Evolutionary conservation across 2,113 vertebrate species (phyloP).

Genomic region (Saguinus imperator): DNA sequence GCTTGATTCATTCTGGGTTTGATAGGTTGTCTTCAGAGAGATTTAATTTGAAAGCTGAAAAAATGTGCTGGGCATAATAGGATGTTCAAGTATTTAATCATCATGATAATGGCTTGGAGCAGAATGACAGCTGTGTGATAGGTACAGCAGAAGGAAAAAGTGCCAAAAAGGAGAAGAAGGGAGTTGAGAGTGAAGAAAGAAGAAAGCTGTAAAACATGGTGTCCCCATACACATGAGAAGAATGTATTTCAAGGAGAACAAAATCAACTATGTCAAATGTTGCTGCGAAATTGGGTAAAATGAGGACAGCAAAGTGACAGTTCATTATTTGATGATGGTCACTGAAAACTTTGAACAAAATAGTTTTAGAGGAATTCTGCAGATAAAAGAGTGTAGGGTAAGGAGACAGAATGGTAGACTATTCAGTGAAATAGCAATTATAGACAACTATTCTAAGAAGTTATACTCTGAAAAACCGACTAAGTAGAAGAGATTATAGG

Average conservation of each 20-base stretch:
- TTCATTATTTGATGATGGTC: neutral
- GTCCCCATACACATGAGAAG: neutral
- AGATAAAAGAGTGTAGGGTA: neutral
- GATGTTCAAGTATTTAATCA: neutral
- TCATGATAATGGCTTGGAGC: neutral
- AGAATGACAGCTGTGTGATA: neutral
- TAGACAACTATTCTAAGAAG: neutral
- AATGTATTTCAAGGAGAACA: neutral
- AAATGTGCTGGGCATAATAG: neutral
- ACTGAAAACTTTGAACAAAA: neutral
- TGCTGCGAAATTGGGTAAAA: neutral
- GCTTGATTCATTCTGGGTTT: neutral
- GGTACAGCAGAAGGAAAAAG: neutral
- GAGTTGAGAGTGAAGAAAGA: neutral
- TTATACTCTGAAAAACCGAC: neutral
- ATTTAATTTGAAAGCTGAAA: neutral
- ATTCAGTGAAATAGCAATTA: neutral
- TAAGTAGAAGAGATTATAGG: neutral
- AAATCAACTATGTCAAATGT: neutral
- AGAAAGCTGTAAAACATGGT: neutral
- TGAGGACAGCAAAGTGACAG: neutral
- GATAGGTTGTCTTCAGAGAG: neutral
- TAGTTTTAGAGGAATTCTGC: neutral
- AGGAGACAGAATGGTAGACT: neutral
- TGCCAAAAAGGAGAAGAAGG: neutral